Evolutionary conservation across 2,113 vertebrate species (phyloP).

Genomic region (Hippolais icterina): DNA sequence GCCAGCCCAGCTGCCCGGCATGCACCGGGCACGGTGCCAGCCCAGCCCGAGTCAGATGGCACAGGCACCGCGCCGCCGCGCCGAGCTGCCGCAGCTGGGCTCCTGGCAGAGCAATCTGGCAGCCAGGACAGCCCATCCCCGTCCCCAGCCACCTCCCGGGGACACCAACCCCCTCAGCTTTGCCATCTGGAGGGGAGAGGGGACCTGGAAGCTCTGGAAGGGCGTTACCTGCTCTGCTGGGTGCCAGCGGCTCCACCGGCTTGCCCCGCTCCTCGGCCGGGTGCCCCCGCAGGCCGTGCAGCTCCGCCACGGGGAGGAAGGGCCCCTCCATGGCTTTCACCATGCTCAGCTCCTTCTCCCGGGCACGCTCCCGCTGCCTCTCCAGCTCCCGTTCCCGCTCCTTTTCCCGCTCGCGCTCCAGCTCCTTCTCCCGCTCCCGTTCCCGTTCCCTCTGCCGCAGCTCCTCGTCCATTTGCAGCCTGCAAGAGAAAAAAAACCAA

Average conservation of each 20-base stretch:
- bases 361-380: slow-evolving; percentile 84
- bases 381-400: slow-evolving; percentile 84
- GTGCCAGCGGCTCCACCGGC: slow-evolving; percentile 82
- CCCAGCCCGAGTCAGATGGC: background rate
- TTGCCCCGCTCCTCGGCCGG: slow-evolving; percentile 83
- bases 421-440: slow-evolving; percentile 78
- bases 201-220: background rate
- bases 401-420: slow-evolving; percentile 76
- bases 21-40: background rate
- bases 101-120: background rate
- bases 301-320: slow-evolving; percentile 82
- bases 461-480: slow-evolving; percentile 96
- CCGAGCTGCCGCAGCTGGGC: background rate
- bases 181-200: slow-evolving; percentile 22
- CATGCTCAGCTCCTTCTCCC: slow-evolving; percentile 91
- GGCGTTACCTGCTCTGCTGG: slow-evolving; percentile 83
- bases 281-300: slow-evolving; percentile 84
- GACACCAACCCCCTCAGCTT: background rate
- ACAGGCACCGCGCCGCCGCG: background rate
- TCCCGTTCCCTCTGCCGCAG: slow-evolving; percentile 87
- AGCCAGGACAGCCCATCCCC: background rate
- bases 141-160: background rate
- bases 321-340: slow-evolving; percentile 89
- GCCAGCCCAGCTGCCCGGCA: background rate
- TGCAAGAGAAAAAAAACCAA: slow-evolving; percentile 12